Base-by-base conservation (phyloP, 2,113 vertebrate species). In the Rhea pennata region DNA sequence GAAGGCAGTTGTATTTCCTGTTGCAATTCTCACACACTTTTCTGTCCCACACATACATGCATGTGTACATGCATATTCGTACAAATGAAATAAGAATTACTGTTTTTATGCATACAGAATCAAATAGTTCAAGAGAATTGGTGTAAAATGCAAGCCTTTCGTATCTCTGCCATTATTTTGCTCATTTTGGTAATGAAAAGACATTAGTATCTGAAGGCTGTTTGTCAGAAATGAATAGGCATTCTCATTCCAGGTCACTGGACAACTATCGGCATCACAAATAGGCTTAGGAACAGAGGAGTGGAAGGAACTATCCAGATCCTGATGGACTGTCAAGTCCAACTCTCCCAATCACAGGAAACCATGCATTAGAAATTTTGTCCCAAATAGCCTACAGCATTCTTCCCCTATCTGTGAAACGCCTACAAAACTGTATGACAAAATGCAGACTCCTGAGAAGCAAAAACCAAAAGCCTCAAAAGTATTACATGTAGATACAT, bases 141-240 rank as follows among this genome's bases (percentile, higher is more conserved):
- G 91, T 76, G 78, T 65, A 84, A 90, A 80, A 93, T 51, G 40
- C 58, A 40, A 84, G 78, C 70, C 82, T 91, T 95, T 93, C 86
- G 62, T 53, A 92, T 92, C 40, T 77, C 71, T 81, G 67, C 94
- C 71, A 86, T 92, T 85, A 95, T 84, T 96, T 92, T 93, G 44
- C 51, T 93, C 66, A 83, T 91, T 93, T 87, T 72, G 77, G 78
- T 81, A 85, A 82, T 79, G 58, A 48, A 91, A 97, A 97, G 92
- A 78, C 80, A 85, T 90, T 69, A 58, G 72, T 89, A 74, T 95
- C 84, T 95, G 94, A 92, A 91, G 78, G 82, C 94, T 94, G 74
- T 89, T 96, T 94, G 94, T 96, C 88, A 93, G 94, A 92, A 93
- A 79, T 95, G 67, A 96, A 97, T 92, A 88, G 91, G 65, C 85